Evolutionary conservation across 2,113 vertebrate species (phyloP).

Genomic region (Apus apus): DNA sequence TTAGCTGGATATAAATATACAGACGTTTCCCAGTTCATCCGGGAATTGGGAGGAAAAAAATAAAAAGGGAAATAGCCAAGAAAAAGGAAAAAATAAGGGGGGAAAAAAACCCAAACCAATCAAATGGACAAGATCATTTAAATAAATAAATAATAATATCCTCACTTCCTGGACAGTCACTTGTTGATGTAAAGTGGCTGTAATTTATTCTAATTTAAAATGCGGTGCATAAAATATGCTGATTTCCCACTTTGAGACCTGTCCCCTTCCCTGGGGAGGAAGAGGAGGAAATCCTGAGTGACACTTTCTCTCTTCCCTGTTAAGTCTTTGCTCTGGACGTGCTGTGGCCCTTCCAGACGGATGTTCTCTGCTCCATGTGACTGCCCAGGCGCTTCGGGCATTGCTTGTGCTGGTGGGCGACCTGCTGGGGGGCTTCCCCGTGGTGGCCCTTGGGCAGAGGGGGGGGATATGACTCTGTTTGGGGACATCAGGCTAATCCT

Average conservation of each 20-base stretch:
- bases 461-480: neutral
- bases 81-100: neutral
- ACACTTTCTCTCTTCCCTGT: neutral
- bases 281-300: constrained; percentile 31
- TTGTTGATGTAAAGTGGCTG: neutral
- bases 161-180: neutral
- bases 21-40: neutral
- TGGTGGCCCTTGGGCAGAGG: rapidly evolving
- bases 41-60: neutral
- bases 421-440: rapidly evolving
- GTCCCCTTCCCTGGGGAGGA: neutral
- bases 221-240: rapidly evolving
- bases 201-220: neutral
- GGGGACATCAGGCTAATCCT: rapidly evolving
- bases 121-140: neutral
- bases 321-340: rapidly evolving
- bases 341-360: rapidly evolving
- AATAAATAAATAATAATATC: neutral
- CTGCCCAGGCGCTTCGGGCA: rapidly evolving
- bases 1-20: constrained; percentile 41
- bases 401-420: rapidly evolving
- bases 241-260: neutral
- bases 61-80: neutral
- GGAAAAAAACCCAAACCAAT: neutral
- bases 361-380: rapidly evolving